Conservation (phyloP, 2,113 vertebrate genomes). For the Amazona guildingii region DNA sequence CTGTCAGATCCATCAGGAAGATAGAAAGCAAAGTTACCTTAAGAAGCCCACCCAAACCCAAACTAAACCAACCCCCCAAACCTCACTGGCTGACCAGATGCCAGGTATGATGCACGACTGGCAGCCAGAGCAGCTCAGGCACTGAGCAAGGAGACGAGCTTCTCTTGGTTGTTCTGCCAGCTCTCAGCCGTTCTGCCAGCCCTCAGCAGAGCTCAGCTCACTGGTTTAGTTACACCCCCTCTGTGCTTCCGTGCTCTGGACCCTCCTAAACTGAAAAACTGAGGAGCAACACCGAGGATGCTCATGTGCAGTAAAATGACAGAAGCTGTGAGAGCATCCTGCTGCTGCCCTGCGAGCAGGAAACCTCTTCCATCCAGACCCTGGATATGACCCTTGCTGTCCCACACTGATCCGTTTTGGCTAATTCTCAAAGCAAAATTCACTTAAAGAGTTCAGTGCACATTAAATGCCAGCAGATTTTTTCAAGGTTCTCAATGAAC, state of each 20-base stretch:
- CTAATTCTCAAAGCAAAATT: not conserved
- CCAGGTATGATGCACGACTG: not conserved
- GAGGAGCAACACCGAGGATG: not conserved
- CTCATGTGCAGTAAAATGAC: not conserved
- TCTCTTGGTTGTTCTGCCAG: slow-evolving; percentile 47
- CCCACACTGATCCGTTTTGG: not conserved
- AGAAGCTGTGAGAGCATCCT: not conserved
- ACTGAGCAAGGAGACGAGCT: slow-evolving; percentile 51
- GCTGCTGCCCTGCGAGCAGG: not conserved
- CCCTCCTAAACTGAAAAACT: not conserved
- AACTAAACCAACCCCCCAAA: not conserved
- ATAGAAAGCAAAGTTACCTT: not conserved
- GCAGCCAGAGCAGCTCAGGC: slow-evolving; percentile 54
- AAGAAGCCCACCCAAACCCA: not conserved
- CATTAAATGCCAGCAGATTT: not conserved
- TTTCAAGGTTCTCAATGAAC: not conserved
- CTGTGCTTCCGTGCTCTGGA: not conserved
- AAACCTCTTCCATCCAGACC: not conserved
- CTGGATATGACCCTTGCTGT: not conserved
- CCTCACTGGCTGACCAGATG: not conserved
- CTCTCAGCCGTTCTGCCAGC: slow-evolving; percentile 51
- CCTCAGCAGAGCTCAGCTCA: slow-evolving; percentile 35
- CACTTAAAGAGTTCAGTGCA: not conserved
- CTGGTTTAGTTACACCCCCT: not conserved
- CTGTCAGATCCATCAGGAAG: not conserved